phyloP scores from a whole-genome alignment of 2,113 vertebrate genomes.

The Archilochus colubris region DNA sequence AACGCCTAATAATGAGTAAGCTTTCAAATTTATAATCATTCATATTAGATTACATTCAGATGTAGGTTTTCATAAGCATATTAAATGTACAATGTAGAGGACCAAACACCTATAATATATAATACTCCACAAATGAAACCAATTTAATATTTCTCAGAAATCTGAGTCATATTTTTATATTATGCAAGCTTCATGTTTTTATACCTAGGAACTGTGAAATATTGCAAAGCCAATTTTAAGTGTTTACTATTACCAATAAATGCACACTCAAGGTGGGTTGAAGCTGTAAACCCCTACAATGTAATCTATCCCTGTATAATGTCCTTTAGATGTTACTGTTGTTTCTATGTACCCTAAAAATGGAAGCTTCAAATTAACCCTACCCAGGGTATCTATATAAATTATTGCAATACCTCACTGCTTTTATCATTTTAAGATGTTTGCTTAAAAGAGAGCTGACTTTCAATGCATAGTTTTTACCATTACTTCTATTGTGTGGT shows the following conservation, averaged over 20 bases:
- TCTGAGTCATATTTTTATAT: not conserved
- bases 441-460: not conserved
- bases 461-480: not conserved
- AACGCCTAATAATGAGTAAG: not conserved
- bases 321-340: not conserved
- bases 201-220: not conserved
- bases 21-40: not conserved
- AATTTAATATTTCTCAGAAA: not conserved
- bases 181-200: not conserved
- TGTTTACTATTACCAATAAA: not conserved
- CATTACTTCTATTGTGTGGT: not conserved
- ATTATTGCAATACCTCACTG: not conserved
- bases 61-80: conserved; percentile 2
- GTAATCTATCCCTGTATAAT: not conserved
- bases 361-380: not conserved
- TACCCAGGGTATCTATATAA: not conserved
- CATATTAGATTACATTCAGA: conserved; percentile 5
- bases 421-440: not conserved
- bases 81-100: not conserved
- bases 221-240: not conserved
- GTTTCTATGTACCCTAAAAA: not conserved
- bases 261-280: not conserved
- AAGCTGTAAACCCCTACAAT: not conserved
- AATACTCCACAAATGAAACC: not conserved
- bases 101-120: not conserved